phyloP scores from a whole-genome alignment of 2,113 vertebrate species.

The Sceloporus tristichus region DNA sequence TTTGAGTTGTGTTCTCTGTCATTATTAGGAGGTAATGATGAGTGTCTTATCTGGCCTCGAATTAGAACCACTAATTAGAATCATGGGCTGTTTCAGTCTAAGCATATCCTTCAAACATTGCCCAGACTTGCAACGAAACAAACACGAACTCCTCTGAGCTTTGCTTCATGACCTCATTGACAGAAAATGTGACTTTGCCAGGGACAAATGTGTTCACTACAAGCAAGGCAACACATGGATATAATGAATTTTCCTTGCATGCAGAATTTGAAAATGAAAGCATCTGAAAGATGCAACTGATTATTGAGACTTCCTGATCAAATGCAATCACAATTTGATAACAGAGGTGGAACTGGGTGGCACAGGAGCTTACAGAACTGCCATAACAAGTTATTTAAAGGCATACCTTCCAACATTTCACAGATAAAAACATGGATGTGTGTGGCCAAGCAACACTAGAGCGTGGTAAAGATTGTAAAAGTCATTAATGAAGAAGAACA shows the following conservation, averaged over 20 bases:
- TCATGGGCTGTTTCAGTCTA: not conserved
- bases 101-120: not conserved
- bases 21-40: not conserved
- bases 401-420: too few relatives aligned
- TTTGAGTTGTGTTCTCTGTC: not conserved
- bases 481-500: too few relatives aligned
- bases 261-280: not conserved
- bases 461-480: too few relatives aligned
- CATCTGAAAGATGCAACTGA: not conserved
- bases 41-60: not conserved
- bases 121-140: not conserved
- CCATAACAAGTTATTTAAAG: too few relatives aligned
- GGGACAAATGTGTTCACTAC: not conserved
- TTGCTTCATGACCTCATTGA: conserved; percentile 1
- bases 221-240: not conserved
- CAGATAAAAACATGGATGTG: too few relatives aligned
- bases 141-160: not conserved
- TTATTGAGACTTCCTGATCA: not conserved
- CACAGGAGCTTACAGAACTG: too few relatives aligned
- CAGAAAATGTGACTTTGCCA: not conserved
- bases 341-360: not conserved
- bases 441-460: too few relatives aligned
- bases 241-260: not conserved
- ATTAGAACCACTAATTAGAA: not conserved
- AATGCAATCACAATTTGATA: not conserved